Conservation (phyloP, 2,113 vertebrate genomes). For the Triplophysa tibetana region DNA sequence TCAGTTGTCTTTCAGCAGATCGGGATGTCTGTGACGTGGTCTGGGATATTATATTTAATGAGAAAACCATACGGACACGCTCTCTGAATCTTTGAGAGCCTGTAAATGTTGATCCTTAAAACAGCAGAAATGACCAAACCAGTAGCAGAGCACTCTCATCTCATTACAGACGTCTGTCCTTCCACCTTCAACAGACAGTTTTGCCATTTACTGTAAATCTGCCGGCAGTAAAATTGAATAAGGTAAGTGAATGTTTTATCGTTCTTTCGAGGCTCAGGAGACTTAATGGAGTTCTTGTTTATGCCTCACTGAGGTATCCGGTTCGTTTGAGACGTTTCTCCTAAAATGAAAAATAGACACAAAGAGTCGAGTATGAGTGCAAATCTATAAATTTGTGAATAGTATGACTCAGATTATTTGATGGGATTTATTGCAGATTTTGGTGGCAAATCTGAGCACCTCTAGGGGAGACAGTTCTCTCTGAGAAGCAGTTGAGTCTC, state of each 20-base stretch:
- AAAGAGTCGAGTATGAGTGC: neutral
- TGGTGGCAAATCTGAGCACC: neutral
- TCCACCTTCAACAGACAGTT: neutral
- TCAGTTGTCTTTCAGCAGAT: neutral
- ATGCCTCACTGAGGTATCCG: neutral
- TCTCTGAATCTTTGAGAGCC: neutral
- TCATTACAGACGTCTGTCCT: neutral
- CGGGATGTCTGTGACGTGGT: constrained; percentile 51
- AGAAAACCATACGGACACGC: constrained; percentile 56
- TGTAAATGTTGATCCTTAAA: neutral
- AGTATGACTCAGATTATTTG: neutral
- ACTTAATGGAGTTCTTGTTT: too few relatives aligned
- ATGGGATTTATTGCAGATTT: neutral
- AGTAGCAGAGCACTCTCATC: neutral
- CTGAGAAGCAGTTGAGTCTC: neutral
- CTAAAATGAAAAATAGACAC: neutral
- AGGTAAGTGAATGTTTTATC: too few relatives aligned
- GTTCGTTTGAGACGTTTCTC: neutral
- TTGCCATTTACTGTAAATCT: too few relatives aligned
- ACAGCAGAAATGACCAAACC: constrained; percentile 50
- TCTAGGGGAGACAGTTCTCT: too few relatives aligned
- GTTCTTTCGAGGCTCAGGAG: too few relatives aligned
- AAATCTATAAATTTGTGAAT: neutral
- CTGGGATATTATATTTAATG: constrained; percentile 64
- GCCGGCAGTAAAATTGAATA: too few relatives aligned